Evolutionary conservation across 2,888 invertebrate species (phyloP), one percentile per base, ranked within the genome.

Genomic region (Carabus problematicus): DNA sequence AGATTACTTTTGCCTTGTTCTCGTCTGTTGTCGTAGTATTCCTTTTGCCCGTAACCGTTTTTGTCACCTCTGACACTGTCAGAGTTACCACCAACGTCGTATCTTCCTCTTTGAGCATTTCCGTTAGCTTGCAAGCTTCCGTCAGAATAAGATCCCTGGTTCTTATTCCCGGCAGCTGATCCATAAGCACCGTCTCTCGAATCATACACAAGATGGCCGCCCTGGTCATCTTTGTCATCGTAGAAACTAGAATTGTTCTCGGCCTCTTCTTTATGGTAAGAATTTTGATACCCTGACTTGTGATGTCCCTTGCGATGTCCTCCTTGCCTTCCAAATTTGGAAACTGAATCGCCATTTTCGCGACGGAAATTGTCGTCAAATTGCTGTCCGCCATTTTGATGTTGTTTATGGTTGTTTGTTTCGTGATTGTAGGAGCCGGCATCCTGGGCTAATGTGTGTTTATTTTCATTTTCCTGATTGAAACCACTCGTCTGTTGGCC

Each of bases 181-280:
- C 79, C 80, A 70, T 78, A 79, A 49, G 72, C 72, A 41, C 75
- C 75, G 19, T 75, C 76, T 55, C 77, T 64, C 18, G 72, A 71
- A 52, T 66, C 63, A 12, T 72, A 70, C 18, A 54, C 42, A 18
- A 62, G 58, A 59, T 71, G 70, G 41, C 79, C 82, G 11, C 82
- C 84, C 72, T 83, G 80, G 61, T 85, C 83, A 52, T 81, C 80
- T 49, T 81, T 85, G 75, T 90, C 89, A 75, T 90, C 90, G 75
- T 88, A 90, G 79, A 85, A 90, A 39, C 88, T 89, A 66, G 88
- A 87, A 74, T 89, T 89, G 75, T 87, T 88, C 0, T 89, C 89
- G 9, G 87, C 87, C 76, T 90, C 90, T 73, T 90, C 89, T 78
- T 90, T 90, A 75, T 88, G 88, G 75, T 90, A 90, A 11, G 86